Evolutionary conservation across 2,888 invertebrate species (phyloP), one percentile per base, ranked within the genome.

Genomic region (Drosophila longiperda): DNA sequence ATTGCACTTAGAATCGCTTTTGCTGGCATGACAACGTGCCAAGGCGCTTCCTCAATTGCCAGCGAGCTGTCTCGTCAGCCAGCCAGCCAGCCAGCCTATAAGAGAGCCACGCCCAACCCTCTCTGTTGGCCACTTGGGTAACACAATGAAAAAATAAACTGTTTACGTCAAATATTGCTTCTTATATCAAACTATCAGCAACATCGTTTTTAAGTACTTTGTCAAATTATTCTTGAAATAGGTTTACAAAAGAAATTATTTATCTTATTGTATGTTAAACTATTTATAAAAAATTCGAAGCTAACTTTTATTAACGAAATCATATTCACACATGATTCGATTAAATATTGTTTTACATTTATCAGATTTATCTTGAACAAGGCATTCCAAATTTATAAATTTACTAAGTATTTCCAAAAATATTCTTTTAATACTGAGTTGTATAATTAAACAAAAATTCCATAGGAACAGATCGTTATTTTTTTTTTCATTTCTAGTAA

Each of bases 11-110:
- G 36, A n/a, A 23, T 45, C 23, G 23, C 15, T 45, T 15, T 45
- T 23, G 45, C 45, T 45, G 20, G 20, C 52, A 33, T 52, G 53
- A 54, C 53, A 54, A 23, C 54, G 26, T 55, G 55, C 55, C 55
- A 55, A 55, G 38, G 38, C 38, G 26, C n/a, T 55, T 55, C 55
- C 55, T 55, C 38, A 36, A 34, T 34, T 17, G 33, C 45, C 20
- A 45, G 3, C 29, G 29, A 29, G 29, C 29, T 29, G 29, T 29
- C 20, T 12, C 20, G 20, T 3, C 36, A 34, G 34, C 1, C 34
- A 34, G 33, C 11, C 20, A 42, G 20, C 7, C 20, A 45, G 20
- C 2, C 12, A 45, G 12, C 20, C 12, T 20, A 20, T 20, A 20
- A 45, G 45, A 20, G 4, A 8, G 23, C 45, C 45, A 15, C 45